phyloP scores from a whole-genome alignment of 2,888 invertebrate species.

The Parnassius mnemosyne region DNA sequence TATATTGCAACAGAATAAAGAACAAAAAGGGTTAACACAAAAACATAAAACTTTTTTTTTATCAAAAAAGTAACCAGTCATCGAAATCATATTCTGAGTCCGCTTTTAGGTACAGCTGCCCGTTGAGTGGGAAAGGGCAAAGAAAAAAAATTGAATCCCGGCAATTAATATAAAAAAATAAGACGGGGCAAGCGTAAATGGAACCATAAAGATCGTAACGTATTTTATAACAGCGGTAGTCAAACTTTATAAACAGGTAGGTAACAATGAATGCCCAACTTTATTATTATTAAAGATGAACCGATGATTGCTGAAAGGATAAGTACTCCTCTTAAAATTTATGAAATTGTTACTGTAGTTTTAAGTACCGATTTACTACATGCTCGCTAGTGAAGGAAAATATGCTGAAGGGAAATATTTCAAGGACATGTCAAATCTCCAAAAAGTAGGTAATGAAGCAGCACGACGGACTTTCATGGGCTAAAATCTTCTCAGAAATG shows the following conservation, averaged over 20 bases:
- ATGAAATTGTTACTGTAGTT: too few species aligned
- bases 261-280: too few species aligned
- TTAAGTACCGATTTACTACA: too few species aligned
- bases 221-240: conserved; percentile 29
- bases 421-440: too few species aligned
- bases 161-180: conserved; percentile 66
- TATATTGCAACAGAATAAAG: conserved; percentile 2
- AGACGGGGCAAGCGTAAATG: conserved; percentile 47
- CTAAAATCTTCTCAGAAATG: too few species aligned
- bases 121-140: conserved; percentile 45
- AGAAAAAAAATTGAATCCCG: conserved; percentile 49
- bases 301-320: too few species aligned
- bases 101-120: conserved; percentile 67
- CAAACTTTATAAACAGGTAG: conserved; percentile 18
- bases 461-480: too few species aligned
- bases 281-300: too few species aligned
- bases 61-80: conserved; percentile 67
- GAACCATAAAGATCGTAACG: conserved; percentile 40
- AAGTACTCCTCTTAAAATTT: too few species aligned
- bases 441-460: too few species aligned
- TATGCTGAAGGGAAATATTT: too few species aligned
- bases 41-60: conserved; percentile 43
- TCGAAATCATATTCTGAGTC: conserved; percentile 57
- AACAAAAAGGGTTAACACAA: not conserved
- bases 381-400: too few species aligned